These are phyloP conservation scores for Asobara japonica DNA, from an alignment of 1,140 invertebrate genomes.

Conservation along the genomic window DNA sequence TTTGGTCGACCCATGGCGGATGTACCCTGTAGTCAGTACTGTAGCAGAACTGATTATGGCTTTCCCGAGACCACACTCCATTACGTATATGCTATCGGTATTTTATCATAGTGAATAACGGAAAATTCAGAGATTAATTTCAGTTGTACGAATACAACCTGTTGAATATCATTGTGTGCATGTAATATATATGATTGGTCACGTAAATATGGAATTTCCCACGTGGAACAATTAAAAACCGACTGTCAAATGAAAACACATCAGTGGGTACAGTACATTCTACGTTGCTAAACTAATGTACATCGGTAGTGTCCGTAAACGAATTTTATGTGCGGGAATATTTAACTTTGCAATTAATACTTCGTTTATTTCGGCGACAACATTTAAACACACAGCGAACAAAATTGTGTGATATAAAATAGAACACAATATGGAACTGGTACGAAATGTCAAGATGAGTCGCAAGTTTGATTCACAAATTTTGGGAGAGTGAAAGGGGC, in stretches of 20 bases:
- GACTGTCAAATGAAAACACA: conserved; percentile 6
- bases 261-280: not conserved
- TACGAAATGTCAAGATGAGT: not conserved
- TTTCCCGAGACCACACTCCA: conserved; percentile 51
- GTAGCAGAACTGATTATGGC: conserved; percentile 59
- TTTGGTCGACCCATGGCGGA: conserved; percentile 60
- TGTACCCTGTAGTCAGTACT: too few relatives aligned
- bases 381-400: not conserved
- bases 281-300: too few relatives aligned
- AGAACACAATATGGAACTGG: not conserved
- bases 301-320: not conserved
- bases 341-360: not conserved
- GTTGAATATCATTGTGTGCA: not conserved
- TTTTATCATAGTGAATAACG: conserved; percentile 8
- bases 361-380: not conserved
- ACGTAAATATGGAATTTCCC: not conserved
- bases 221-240: conserved; percentile 3
- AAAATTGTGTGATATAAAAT: not conserved
- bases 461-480: not conserved
- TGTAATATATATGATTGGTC: not conserved
- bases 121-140: not conserved
- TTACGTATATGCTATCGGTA: not conserved
- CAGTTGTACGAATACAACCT: not conserved
- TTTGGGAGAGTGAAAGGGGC: not conserved
- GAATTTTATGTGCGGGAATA: conserved; percentile 2